Base-by-base conservation (phyloP, 1,140 invertebrate genomes). In the Tribolium castaneum region DNA sequence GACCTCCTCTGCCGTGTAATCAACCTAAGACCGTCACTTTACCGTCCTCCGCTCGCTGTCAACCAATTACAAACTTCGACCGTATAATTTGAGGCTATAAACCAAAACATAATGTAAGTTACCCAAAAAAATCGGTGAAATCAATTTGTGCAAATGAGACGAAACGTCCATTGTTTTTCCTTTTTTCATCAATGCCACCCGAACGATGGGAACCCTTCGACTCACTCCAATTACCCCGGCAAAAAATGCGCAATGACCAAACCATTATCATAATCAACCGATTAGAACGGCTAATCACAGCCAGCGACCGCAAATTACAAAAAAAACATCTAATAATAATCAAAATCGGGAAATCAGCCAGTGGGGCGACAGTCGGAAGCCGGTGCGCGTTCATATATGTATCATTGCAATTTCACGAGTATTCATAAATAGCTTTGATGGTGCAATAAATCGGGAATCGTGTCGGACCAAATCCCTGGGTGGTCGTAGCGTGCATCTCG, bases 71-170 rank as follows among this genome's bases (percentile, higher is more conserved):
- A 76, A 62, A 79, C 70, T 62, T 73, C 75, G 76, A 82, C 81
- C 83, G 54, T 85, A 82, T 85, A 85, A 85, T 85, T 85, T 85
- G 73, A 80, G 78, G 79, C 79, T 81, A 83, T 85, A 85, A 85
- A 85, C 82, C 77, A 85, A 85, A 84, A 83, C 84, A 80, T 72
- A 54, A 50, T 76, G 22, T 62, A 39, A 70, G 75, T 80, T 76
- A 76, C 75, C 52, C 25, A 30, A 25, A 73, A 39, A 73, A 49
- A 30, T 54, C 49, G 52, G 12, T 50, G 34, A 73, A 73, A 73
- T 73, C 71, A 73, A 73, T 73, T 73, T 73, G 71, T 73, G 71
- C 71, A 54, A 73, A 73, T 54, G 71, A 39, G 52, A 73, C 50
- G 25, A 35, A 66, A 66, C 59, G n/a, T 22, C 34, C 59, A 66